Percentiles rank a stretch among this genome's conserved stretches.
phyloP scores from a whole-genome alignment of 2,797 vertebrate species.

The Austrolebias charrua region DNA sequence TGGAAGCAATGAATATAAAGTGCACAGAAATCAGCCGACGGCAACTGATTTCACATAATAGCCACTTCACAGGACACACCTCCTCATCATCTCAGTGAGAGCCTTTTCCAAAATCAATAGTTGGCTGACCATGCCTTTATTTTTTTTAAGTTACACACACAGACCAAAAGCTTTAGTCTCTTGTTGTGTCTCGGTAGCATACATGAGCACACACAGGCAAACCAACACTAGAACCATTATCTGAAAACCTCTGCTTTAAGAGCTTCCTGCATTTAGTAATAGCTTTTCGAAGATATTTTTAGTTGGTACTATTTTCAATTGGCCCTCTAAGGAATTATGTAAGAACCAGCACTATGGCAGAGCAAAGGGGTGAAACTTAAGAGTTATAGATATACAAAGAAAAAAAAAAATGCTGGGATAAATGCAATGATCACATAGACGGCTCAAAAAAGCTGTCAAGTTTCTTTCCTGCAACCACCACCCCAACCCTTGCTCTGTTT shows the following conservation, averaged over 20 bases:
- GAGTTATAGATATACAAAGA: slow-evolving; percentile 49
- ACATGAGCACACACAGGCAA: slow-evolving; percentile 21
- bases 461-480: slow-evolving; percentile 51
- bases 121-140: slow-evolving; percentile 66
- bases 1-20: slow-evolving; percentile 66
- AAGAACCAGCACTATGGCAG: slow-evolving; percentile 20
- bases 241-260: slow-evolving; percentile 38
- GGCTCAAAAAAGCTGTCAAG: slow-evolving; percentile 52
- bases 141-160: slow-evolving; percentile 48
- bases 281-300: slow-evolving; percentile 66
- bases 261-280: slow-evolving; percentile 36
- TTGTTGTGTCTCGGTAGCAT: slow-evolving; percentile 26
- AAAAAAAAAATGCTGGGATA: slow-evolving; percentile 40
- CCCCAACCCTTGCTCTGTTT: slow-evolving; percentile 58
- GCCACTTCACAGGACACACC: slow-evolving; percentile 67
- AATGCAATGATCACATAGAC: slow-evolving; percentile 58
- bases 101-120: slow-evolving; percentile 77
- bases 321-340: slow-evolving; percentile 56
- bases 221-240: slow-evolving; percentile 15
- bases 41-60: slow-evolving; percentile 70
- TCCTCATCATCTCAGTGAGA: slow-evolving; percentile 66
- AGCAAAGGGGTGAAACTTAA: slow-evolving; percentile 5
- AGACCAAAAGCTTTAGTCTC: slow-evolving; percentile 25
- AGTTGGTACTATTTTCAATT: slow-evolving; percentile 50
- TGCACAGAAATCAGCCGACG: slow-evolving; percentile 50